Evolutionary conservation across 1,140 invertebrate genomes (phyloP).

Genomic region (Brachionus rubens): DNA sequence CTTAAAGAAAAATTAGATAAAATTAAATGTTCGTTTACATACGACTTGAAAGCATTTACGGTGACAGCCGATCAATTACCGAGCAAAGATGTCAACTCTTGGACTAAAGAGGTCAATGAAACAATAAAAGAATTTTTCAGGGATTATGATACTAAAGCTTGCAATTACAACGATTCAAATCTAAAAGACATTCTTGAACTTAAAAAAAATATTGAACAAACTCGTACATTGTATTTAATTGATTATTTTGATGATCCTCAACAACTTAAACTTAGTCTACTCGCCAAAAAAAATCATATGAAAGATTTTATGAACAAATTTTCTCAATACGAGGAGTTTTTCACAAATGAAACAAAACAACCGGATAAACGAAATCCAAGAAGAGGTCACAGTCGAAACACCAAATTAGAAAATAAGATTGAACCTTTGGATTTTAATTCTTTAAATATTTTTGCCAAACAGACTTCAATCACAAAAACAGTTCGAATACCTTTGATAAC

Average conservation of each 20-base stretch:
- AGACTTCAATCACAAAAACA: background rate
- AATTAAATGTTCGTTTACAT: background rate
- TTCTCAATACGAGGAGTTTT: no score
- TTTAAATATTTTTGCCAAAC: background rate
- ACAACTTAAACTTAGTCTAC: background rate
- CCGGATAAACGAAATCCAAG: background rate
- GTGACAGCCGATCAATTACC: background rate
- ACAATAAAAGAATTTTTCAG: background rate
- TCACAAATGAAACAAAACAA: background rate
- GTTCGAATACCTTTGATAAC: background rate
- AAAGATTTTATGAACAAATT: background rate
- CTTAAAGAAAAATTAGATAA: background rate
- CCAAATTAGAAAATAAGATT: no score
- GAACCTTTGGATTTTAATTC: no score
- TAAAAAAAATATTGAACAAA: background rate
- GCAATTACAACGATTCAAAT: background rate
- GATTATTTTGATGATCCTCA: constrained; percentile 21
- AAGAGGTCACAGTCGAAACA: no score
- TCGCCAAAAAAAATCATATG: background rate
- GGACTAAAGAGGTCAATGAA: background rate
- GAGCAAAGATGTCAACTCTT: background rate
- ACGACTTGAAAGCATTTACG: background rate
- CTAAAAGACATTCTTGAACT: background rate
- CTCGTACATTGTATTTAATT: background rate
- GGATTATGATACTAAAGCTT: background rate